These are phyloP conservation scores for Hydropsyche tenuis DNA, from an alignment of 1,140 invertebrate species.

Conservation along the genomic window DNA sequence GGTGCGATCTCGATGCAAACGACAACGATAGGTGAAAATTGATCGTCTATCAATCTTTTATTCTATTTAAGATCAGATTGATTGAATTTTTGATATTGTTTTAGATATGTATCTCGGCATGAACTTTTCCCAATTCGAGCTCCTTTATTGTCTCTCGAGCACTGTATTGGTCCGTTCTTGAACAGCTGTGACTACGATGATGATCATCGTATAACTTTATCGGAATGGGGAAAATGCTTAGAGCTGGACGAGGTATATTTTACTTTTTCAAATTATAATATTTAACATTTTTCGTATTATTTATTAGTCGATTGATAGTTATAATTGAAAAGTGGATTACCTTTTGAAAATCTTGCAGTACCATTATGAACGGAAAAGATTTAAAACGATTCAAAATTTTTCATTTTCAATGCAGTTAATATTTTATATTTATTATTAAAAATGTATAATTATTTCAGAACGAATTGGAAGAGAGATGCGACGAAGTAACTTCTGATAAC, in stretches of 20 bases:
- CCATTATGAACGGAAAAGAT: too few species aligned
- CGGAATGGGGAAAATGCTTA: slow-evolving; percentile 92
- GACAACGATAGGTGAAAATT: slow-evolving; percentile 77
- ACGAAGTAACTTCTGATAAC: neutral
- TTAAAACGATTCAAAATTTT: neutral
- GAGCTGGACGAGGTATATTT: slow-evolving; percentile 75
- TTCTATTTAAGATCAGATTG: neutral
- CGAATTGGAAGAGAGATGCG: slow-evolving; percentile 26
- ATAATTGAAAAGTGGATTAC: too few species aligned
- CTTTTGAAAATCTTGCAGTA: too few species aligned
- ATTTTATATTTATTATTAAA: too few species aligned
- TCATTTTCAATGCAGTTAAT: too few species aligned
- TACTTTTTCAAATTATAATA: slow-evolving; percentile 16
- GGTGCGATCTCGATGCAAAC: slow-evolving; percentile 91
- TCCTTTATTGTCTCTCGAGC: slow-evolving; percentile 89
- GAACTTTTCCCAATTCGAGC: slow-evolving; percentile 94
- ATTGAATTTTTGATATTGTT: neutral
- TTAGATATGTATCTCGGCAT: slow-evolving; percentile 83
- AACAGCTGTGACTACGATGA: slow-evolving; percentile 85
- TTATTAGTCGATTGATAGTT: neutral
- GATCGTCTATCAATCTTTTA: neutral
- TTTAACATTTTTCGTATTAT: neutral
- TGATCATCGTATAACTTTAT: slow-evolving; percentile 87
- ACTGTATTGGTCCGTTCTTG: slow-evolving; percentile 94
- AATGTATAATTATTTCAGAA: slow-evolving; percentile 26